A percentile compares a stretch with the other conserved stretches of the same genome.
phyloP scores from a whole-genome alignment of 2,113 vertebrate genomes.

The Panthera uncia region DNA sequence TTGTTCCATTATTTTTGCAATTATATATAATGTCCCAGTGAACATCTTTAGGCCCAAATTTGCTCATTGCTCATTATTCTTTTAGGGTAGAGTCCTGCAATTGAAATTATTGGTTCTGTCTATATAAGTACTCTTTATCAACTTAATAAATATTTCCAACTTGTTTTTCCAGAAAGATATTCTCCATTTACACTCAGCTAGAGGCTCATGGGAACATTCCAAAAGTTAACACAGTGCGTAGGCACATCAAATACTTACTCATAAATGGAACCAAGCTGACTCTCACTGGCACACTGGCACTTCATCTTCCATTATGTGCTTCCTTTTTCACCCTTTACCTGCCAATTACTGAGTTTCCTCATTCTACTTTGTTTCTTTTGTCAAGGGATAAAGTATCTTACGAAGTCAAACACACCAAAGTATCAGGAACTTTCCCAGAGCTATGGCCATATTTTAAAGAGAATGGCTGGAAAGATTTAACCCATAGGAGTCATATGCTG shows the following conservation, averaged over 20 bases:
- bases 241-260: neutral
- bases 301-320: neutral
- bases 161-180: conserved; percentile 51
- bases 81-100: conserved; percentile 17
- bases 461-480: neutral
- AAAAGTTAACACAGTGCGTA: neutral
- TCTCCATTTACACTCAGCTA: neutral
- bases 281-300: neutral
- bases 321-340: neutral
- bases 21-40: neutral
- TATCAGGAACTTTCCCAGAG: neutral
- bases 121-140: neutral
- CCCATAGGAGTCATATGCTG: neutral
- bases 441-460: neutral
- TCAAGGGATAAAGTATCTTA: neutral
- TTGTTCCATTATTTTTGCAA: conserved; percentile 36
- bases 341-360: neutral
- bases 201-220: neutral
- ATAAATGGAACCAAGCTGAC: neutral
- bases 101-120: conserved; percentile 33
- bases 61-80: conserved; percentile 18
- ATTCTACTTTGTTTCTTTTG: neutral
- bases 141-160: conserved; percentile 46
- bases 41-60: conserved; percentile 45
- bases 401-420: neutral